A percentile compares a stretch with the other conserved stretches of the same genome.
Conservation (phyloP, 2,113 vertebrate genomes). For the Pelobates fuscus region DNA sequence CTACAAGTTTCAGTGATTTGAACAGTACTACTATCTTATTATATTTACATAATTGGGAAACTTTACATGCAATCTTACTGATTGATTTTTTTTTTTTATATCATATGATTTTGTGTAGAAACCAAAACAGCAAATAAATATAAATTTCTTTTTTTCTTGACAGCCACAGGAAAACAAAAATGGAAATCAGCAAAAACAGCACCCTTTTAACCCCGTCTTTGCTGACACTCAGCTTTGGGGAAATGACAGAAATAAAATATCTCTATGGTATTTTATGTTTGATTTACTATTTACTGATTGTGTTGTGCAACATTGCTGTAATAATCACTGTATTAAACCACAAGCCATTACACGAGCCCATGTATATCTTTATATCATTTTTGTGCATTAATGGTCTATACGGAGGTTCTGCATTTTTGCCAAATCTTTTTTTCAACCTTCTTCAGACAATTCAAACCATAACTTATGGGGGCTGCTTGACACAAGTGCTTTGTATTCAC, state of each 20-base stretch:
- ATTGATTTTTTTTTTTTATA: no score
- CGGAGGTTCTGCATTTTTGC: neutral
- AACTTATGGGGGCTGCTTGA: neutral
- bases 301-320: neutral
- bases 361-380: conserved; percentile 18
- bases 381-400: conserved; percentile 12
- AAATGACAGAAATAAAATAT: conserved; percentile 2
- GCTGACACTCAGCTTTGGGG: neutral
- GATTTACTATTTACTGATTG: conserved; percentile 9
- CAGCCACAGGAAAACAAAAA: neutral
- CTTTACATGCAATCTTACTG: no score
- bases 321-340: neutral
- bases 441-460: neutral
- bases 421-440: neutral
- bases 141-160: neutral
- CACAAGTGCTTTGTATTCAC: conserved; percentile 7
- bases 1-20: no score
- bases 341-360: conserved; percentile 19
- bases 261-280: conserved; percentile 1
- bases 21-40: no score
- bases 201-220: neutral
- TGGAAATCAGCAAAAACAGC: conserved; percentile 1
- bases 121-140: no score
- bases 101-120: no score
- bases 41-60: no score